Conservation (phyloP, 2,113 vertebrate genomes). For the Arenaria interpres region DNA sequence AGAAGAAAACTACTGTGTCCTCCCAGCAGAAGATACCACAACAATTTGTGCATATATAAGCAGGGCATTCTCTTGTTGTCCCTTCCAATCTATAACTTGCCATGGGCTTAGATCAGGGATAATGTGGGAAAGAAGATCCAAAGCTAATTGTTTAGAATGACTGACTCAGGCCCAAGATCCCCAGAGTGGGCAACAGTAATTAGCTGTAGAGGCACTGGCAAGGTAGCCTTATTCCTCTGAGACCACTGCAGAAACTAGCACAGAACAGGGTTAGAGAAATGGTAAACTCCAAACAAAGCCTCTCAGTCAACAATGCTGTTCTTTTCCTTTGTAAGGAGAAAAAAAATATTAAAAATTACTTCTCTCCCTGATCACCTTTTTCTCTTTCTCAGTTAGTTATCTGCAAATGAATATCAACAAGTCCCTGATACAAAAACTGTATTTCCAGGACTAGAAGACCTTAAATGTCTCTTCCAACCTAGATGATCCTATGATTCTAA, state of each 20-base stretch:
- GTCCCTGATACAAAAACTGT: background rate
- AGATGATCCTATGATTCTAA: background rate
- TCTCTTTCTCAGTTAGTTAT: background rate
- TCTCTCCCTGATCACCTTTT: background rate
- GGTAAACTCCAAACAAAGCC: background rate
- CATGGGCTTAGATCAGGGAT: background rate
- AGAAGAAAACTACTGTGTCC: background rate
- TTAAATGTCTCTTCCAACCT: no score
- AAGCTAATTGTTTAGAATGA: background rate
- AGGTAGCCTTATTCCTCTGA: background rate
- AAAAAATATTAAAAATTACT: background rate
- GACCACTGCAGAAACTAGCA: background rate
- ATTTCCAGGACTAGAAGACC: background rate
- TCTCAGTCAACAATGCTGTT: background rate
- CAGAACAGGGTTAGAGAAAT: background rate
- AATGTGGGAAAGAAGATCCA: background rate
- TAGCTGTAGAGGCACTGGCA: background rate
- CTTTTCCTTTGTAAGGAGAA: background rate
- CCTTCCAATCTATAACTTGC: background rate
- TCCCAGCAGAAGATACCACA: background rate
- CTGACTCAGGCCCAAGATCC: background rate
- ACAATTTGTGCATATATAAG: background rate
- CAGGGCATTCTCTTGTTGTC: background rate
- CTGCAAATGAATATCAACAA: background rate
- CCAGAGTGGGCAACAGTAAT: background rate